Evolutionary conservation across 2,888 invertebrate species (phyloP), one percentile per base, ranked within the genome.

Genomic region (Fragum whitleyi): DNA sequence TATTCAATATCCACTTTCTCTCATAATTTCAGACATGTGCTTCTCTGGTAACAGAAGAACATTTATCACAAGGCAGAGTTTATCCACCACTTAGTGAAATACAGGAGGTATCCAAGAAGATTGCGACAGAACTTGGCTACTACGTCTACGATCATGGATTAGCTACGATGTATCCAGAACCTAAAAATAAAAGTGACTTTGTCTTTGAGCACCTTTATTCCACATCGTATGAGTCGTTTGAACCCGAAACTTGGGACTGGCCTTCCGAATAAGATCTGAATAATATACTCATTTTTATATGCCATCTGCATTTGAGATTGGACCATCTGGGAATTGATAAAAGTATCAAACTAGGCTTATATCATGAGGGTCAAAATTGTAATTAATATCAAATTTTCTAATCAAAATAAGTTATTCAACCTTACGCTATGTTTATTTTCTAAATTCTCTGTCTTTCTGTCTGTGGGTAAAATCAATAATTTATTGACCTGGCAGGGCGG

Each of bases 21-120:
- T n/a, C n/a, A n/a, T 47, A 7, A 28, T 68, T 94, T 62, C 94
- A 97, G 96, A 96, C 96, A 73, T 95, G 99, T 75, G 96, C 98
- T 0, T 96, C 96, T 5, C 95, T 97, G 69, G 98, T 98, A 9
- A 96, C 96, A 0, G 96, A 97, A 68, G 95, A 95, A 0, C 97
- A 98, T 94, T 95, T 99, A 90, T 96, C 95, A 0, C 96, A 95
- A 74, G 99, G 99, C 78, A 96, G 98, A 86, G 95, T 99, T 73
- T 99, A 99, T 94, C 99, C 99, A 26, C 98, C 98, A 0, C 95
- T 99, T 19, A 95, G 95, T 55, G 95, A 96, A 82, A 98, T 99
- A 87, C 96, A 97, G 89, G 95, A 96, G 81, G 97, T 98, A 92
- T 99, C 99, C 0, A 94, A 98, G 73, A 96, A 96, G 92, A 98